Evolutionary conservation across 2,113 vertebrate species (phyloP).

Genomic region (Balaeniceps rex): DNA sequence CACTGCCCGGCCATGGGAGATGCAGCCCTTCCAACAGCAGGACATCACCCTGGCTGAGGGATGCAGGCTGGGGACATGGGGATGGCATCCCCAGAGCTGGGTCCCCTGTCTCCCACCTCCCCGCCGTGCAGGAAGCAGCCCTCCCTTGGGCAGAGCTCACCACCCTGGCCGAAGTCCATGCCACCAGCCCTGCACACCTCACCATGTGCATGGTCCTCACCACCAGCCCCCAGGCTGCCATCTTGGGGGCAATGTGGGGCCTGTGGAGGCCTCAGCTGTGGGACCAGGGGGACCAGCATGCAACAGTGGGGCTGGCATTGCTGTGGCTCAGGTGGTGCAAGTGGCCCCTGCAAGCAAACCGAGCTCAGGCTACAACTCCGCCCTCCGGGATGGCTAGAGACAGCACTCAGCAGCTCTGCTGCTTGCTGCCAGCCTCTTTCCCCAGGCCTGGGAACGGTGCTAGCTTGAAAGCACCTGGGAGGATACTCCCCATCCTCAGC

Average conservation of each 20-base stretch:
- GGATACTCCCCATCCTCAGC: neutral
- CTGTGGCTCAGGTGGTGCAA: neutral
- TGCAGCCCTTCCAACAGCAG: neutral
- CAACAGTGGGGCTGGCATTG: neutral
- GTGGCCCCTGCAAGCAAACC: neutral
- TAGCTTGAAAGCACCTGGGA: neutral
- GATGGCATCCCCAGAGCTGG: neutral
- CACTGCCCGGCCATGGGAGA: rapidly evolving
- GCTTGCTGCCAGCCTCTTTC: neutral
- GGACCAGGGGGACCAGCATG: rapidly evolving
- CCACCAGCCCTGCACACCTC: neutral
- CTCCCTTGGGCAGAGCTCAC: neutral
- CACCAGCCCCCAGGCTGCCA: neutral
- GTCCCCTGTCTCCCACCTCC: neutral
- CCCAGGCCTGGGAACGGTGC: neutral
- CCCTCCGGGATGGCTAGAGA: neutral
- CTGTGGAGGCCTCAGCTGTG: rapidly evolving
- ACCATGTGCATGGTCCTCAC: rapidly evolving
- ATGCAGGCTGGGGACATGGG: neutral
- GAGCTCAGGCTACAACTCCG: rapidly evolving
- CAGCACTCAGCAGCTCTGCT: neutral
- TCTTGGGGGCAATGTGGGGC: rapidly evolving
- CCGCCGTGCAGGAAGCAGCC: rapidly evolving
- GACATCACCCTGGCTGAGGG: neutral
- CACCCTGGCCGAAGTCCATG: rapidly evolving